Percentiles rank a stretch among this genome's conserved stretches.
Conservation (phyloP, 2,888 invertebrate species). For the Nezara viridula region DNA sequence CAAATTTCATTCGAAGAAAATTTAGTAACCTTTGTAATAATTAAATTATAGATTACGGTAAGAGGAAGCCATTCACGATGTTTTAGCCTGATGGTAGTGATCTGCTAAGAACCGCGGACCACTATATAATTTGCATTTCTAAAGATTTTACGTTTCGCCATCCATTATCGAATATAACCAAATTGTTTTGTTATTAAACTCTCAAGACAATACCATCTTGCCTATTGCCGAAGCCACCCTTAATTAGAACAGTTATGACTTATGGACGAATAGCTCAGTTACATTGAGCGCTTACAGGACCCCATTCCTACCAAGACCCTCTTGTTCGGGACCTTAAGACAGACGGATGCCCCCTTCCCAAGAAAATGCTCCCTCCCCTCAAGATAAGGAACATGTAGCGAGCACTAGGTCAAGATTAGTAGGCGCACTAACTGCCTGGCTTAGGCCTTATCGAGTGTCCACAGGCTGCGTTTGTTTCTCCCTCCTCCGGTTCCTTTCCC, state of each 20-base stretch:
- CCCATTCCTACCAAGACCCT: not conserved
- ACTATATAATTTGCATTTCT: no score
- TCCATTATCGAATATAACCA: no score
- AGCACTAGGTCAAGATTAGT: slow-evolving; percentile 43
- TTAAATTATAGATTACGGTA: no score
- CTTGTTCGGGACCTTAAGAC: not conserved
- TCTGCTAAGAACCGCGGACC: no score
- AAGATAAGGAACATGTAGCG: slow-evolving; percentile 4
- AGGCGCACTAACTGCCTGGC: not conserved
- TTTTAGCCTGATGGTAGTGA: no score
- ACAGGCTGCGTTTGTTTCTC: not conserved
- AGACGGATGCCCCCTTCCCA: not conserved
- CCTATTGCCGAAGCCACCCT: not conserved
- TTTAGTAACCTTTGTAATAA: no score
- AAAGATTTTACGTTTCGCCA: no score
- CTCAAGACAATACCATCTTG: not conserved
- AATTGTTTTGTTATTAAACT: no score
- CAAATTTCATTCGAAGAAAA: no score
- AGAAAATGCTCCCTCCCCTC: not conserved
- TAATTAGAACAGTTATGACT: not conserved
- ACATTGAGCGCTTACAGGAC: not conserved
- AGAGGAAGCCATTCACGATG: no score
- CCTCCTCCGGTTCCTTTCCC: not conserved
- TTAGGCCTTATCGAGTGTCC: not conserved
- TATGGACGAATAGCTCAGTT: not conserved